A percentile compares a stretch with the other conserved stretches of the same genome.
Conservation (phyloP, 1,140 invertebrate genomes). For the Camponotus floridanus region DNA sequence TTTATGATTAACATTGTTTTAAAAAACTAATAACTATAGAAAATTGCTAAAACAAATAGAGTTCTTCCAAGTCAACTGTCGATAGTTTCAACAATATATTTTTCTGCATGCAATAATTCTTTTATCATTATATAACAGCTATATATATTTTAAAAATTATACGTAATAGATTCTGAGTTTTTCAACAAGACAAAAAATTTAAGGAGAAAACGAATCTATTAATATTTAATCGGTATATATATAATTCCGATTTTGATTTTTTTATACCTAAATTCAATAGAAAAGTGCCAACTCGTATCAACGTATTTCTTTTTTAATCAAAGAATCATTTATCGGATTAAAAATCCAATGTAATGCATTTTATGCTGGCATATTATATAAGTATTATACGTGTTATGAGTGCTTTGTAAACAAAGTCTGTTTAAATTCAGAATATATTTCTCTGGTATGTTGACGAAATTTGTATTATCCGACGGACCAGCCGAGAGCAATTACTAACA, state of each 20-base stretch:
- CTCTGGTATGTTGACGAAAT: constrained; percentile 63
- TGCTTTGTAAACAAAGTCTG: constrained; percentile 12
- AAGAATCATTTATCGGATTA: neutral
- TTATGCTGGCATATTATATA: neutral
- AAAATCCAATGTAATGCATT: constrained; percentile 4
- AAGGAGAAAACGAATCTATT: neutral
- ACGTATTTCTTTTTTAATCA: neutral
- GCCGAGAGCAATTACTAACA: constrained; percentile 51
- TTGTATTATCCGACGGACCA: constrained; percentile 61
- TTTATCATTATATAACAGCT: neutral
- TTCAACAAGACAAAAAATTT: neutral
- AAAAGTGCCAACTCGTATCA: neutral
- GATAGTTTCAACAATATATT: neutral
- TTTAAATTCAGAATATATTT: constrained; percentile 48
- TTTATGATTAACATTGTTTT: neutral
- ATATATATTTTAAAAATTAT: neutral
- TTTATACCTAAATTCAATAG: neutral
- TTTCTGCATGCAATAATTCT: neutral
- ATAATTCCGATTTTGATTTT: neutral
- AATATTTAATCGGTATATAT: neutral
- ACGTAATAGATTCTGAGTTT: neutral
- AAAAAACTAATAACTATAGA: neutral
- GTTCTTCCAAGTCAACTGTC: neutral
- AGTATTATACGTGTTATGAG: neutral
- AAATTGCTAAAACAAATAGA: neutral